Evolutionary conservation across 2,113 vertebrate genomes (phyloP).

Genomic region (Heteronetta atricapilla): DNA sequence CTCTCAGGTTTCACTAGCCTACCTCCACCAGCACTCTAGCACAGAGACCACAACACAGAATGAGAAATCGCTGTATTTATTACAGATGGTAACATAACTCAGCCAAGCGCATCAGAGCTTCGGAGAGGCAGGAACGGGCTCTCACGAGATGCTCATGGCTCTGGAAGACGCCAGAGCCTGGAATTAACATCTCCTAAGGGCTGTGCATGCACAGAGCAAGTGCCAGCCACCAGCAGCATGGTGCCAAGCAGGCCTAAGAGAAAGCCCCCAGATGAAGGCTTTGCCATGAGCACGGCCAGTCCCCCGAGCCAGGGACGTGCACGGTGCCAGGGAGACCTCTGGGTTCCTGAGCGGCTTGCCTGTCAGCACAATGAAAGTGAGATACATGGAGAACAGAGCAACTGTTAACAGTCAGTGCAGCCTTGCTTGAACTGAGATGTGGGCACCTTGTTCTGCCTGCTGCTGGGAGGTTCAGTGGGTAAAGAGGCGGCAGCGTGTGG

Average conservation of each 20-base stretch:
- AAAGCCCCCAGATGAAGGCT: background rate
- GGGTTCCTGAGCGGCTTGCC: background rate
- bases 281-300: fast-evolving
- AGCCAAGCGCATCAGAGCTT: background rate
- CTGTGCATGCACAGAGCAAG: background rate
- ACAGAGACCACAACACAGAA: background rate
- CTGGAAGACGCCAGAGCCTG: background rate
- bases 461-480: background rate
- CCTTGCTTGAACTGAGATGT: fast-evolving
- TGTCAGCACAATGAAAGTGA: background rate
- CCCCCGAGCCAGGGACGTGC: background rate
- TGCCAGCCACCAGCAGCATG: background rate
- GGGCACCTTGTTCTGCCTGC: background rate
- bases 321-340: background rate
- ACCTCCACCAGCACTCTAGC: background rate
- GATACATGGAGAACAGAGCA: background rate
- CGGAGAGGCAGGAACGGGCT: background rate
- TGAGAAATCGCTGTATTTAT: background rate
- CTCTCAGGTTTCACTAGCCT: background rate
- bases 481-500: background rate
- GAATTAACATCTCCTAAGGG: background rate
- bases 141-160: background rate
- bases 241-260: background rate
- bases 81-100: background rate
- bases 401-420: background rate